phyloP scores from a whole-genome alignment of 2,888 invertebrate genomes.

The Rhagophthalmus giganteus region DNA sequence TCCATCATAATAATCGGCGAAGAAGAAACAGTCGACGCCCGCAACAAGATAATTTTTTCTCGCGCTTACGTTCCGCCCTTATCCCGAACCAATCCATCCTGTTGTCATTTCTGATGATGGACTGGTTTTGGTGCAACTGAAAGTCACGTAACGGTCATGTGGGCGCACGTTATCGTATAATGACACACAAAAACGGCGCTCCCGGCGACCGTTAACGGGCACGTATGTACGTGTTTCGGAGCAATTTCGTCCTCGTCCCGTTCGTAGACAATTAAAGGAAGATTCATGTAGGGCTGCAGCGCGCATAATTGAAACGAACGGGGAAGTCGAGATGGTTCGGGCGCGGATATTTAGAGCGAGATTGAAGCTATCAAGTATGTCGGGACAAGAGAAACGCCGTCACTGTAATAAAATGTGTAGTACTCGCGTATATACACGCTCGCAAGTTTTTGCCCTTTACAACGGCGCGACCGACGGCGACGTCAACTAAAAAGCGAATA shows the following conservation, averaged over 20 bases:
- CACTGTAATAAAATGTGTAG: slow-evolving; percentile 23
- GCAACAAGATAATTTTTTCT: too few relatives aligned
- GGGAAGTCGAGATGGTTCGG: slow-evolving; percentile 14
- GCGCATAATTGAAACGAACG: slow-evolving; percentile 46
- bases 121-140: too few relatives aligned
- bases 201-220: too few relatives aligned
- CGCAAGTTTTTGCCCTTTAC: slow-evolving; percentile 5
- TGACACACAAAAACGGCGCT: slow-evolving; percentile 25
- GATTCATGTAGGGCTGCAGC: slow-evolving; percentile 44
- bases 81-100: too few relatives aligned
- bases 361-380: slow-evolving; percentile 35
- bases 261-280: slow-evolving; percentile 44
- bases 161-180: too few relatives aligned
- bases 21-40: too few relatives aligned
- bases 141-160: too few relatives aligned
- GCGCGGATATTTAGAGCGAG: slow-evolving; percentile 31
- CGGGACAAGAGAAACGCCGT: slow-evolving; percentile 19
- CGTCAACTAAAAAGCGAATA: too few relatives aligned
- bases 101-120: too few relatives aligned
- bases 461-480: slow-evolving; percentile 2
- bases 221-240: too few relatives aligned
- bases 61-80: too few relatives aligned
- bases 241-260: slow-evolving; percentile 33
- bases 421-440: slow-evolving; percentile 10
- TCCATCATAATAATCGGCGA: too few relatives aligned